Evolutionary conservation across 2,888 invertebrate genomes (phyloP), one percentile per base, ranked within the genome.

Genomic region (Sinohyriopsis cumingii): DNA sequence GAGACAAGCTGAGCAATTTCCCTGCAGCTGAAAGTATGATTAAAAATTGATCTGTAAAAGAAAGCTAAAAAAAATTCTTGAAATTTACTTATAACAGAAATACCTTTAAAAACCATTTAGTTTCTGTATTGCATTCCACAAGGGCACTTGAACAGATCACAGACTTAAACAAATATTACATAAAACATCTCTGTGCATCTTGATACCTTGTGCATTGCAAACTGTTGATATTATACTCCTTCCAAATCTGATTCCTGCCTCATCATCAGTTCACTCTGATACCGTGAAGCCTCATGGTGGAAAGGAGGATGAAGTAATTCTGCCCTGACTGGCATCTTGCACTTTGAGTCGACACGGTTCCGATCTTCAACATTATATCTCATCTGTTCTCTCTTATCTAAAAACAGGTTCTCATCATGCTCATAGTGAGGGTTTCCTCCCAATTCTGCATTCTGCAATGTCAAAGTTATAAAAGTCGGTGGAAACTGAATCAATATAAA

Each of bases 351-450:
- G 9, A 90, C 87, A 4, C 89, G 80, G 45, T 81, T 82, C 56
- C 87, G 67, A 61, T 86, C 82, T 74, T 90, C 89, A 3, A 87
- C 87, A 77, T 90, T 90, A 78, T 90, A 90, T 45, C 69, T 75
- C 87, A 89, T 87, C 78, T 90, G 90, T 76, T 90, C 90, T 62
- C 89, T 75, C 72, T 89, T 89, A 74, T 89, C 88, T 60, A 89
- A 75, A 73, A 85, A 90, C 53, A 90, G 76, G 56, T 84, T 85
- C 60, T 90, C 89, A 79, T 90, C 90, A 77, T 90, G 89, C 72
- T 90, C 90, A 72, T 83, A 88, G 64, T 87, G 84, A 6, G 89
- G 89, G 25, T 90, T 79, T 28, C 85, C 84, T 25, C 89, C 89
- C 20, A 82, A 71, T 55, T 80, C 79, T 7, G 89, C 87, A 84